Base-by-base conservation (phyloP, 2,113 vertebrate species). In the Percina caprodes region DNA sequence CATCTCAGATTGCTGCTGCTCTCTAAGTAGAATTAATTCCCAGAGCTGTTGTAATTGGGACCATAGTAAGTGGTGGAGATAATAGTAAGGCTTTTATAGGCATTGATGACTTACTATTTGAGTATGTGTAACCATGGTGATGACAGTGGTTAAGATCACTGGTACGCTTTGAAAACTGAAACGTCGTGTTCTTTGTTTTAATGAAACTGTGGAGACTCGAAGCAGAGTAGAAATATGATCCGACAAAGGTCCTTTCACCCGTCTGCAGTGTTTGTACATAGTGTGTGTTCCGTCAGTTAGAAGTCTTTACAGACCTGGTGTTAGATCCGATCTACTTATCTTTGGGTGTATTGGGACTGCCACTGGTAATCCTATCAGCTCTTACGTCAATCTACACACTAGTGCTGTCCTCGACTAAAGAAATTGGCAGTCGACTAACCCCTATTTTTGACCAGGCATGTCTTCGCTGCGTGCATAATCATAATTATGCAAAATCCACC, bases 21-120 rank as follows among this genome's bases (percentile, higher is more conserved):
- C 80, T 58, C 77, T 87, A 74, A 79, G 80, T 77, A 87, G 83
- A 86, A 74, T 80, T 72, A 82, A 75, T 69, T 77, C 87, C 85
- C 83, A 71, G 55, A 71, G 85, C 74, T 49, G 68, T 58, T 82
- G 78, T 91, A 87, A 89, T 87, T 84, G 80, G 65, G 74, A 69
- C 59, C 52, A 10, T 85, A 85, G 85, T 83, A 87, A 76, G 82
- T 56, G 46, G 30, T 26, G 74, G 60, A 79, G 87, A 87, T 82
- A 71, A 74, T 75, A 88, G 61, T 3, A 59, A 39, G 46, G 73
- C 80, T 80, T 69, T 87, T 69, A 61, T 39, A 76, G 74, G 66
- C 77, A 11, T 42, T 62, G 5, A 1, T 72, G 82, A 63, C 73
- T 66, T 59, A 65, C 55, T 73, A 51, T 85, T 81, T 88, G 61